Percentiles rank a stretch among this genome's conserved stretches.
These are phyloP conservation scores for Latrodectus elegans DNA, from an alignment of 2,888 invertebrate genomes.

Conservation along the genomic window DNA sequence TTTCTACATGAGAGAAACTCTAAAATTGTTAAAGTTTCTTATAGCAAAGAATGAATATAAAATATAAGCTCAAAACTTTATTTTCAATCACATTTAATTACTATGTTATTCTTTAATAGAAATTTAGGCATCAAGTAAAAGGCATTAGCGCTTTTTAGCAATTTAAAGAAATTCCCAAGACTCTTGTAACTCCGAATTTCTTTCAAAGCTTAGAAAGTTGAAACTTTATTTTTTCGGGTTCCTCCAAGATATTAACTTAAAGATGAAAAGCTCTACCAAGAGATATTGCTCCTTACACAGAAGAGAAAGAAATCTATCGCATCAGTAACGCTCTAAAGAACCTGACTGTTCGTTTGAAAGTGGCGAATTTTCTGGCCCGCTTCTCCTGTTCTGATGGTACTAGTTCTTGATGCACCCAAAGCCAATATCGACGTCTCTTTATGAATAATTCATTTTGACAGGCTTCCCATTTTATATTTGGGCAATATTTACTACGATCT, in stretches of 20 bases:
- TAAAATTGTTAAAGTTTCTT: too few relatives aligned
- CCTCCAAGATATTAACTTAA: background rate
- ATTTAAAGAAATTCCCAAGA: background rate
- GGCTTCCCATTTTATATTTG: slow-evolving; percentile 35
- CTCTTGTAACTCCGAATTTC: background rate
- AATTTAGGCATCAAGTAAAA: too few relatives aligned
- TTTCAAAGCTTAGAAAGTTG: background rate
- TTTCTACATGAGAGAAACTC: too few relatives aligned
- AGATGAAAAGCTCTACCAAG: background rate
- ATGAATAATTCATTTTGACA: slow-evolving; percentile 50
- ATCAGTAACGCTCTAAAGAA: background rate
- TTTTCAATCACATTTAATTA: too few relatives aligned
- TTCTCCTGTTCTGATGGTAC: slow-evolving; percentile 24
- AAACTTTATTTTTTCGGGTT: background rate
- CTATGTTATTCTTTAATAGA: too few relatives aligned
- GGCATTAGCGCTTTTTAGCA: background rate
- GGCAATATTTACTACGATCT: slow-evolving; percentile 51
- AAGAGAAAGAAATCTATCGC: slow-evolving; percentile 17
- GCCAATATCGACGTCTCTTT: slow-evolving; percentile 53
- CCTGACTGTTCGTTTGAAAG: slow-evolving; percentile 10
- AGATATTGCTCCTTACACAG: background rate
- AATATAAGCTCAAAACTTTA: too few relatives aligned
- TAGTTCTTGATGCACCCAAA: slow-evolving; percentile 22
- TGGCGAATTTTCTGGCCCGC: slow-evolving; percentile 33
- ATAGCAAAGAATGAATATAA: too few relatives aligned